Evolutionary conservation across 2,113 vertebrate species (phyloP).

Genomic region (Ophthalmolycus amberensis): DNA sequence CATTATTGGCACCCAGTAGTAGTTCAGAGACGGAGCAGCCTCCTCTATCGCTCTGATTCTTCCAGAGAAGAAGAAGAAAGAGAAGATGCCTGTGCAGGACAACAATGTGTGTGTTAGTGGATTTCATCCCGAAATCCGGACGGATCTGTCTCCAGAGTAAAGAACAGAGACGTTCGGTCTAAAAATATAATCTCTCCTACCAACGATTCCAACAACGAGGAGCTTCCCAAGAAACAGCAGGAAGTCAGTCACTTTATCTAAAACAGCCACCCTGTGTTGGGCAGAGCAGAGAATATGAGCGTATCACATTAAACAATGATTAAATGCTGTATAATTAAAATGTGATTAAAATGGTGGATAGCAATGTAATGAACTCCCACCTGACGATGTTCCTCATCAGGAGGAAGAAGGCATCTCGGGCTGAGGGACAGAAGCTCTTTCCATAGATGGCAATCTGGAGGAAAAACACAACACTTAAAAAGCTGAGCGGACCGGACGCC

Average conservation of each 20-base stretch:
- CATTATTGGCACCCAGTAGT: constrained; percentile 97
- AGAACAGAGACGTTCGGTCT: background rate
- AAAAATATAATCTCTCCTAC: constrained; percentile 67
- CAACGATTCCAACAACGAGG: constrained; percentile 89
- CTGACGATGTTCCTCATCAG: constrained; percentile 96
- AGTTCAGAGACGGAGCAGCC: constrained; percentile 90
- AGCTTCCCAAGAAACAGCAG: constrained; percentile 96
- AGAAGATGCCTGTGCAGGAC: constrained; percentile 87
- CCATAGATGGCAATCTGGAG: constrained; percentile 93
- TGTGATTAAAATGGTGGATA: too few species aligned
- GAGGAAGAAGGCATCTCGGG: constrained; percentile 92
- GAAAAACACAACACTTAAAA: background rate
- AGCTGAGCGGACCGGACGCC: background rate
- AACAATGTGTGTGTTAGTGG: background rate
- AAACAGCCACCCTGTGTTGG: constrained; percentile 89
- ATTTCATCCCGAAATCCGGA: constrained; percentile 7
- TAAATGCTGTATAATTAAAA: too few species aligned
- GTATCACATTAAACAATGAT: background rate
- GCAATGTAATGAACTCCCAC: constrained; percentile 71
- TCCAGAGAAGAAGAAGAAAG: constrained; percentile 97
- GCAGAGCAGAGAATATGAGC: constrained; percentile 1
- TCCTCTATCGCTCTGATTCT: constrained; percentile 88
- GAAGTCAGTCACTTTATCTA: constrained; percentile 98
- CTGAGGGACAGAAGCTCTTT: constrained; percentile 95
- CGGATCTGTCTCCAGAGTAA: background rate